phyloP scores from a whole-genome alignment of 2,888 invertebrate species.

The Acleris laterana region DNA sequence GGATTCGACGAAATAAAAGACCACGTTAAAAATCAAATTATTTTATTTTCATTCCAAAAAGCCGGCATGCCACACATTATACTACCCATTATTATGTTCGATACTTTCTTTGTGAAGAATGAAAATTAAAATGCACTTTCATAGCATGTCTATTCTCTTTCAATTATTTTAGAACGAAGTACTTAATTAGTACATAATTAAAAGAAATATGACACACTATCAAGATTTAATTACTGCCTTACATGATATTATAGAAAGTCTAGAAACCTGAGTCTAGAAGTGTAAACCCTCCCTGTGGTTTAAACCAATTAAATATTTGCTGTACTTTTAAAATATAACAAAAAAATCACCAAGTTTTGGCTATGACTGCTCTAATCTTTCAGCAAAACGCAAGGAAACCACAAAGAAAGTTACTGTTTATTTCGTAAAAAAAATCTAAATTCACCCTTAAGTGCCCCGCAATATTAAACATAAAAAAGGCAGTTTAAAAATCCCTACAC shows the following conservation, averaged over 20 bases:
- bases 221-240: conserved; percentile 57
- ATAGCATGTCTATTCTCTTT: conserved; percentile 71
- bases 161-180: conserved; percentile 62
- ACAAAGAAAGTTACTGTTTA: conserved; percentile 59
- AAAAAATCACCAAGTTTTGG: background rate
- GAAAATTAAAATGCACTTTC: conserved; percentile 75
- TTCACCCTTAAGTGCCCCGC: conserved; percentile 48
- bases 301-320: conserved; percentile 16
- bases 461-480: conserved; percentile 49
- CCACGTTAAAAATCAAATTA: conserved; percentile 50
- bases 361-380: background rate
- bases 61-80: conserved; percentile 72
- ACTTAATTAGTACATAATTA: conserved; percentile 53
- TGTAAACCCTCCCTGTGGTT: conserved; percentile 61
- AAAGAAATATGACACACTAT: conserved; percentile 82
- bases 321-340: background rate
- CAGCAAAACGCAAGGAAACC: conserved; percentile 48
- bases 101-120: conserved; percentile 54
- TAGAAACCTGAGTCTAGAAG: conserved; percentile 38
- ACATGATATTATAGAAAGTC: conserved; percentile 57
- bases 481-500: conserved; percentile 16
- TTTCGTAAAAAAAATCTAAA: conserved; percentile 39
- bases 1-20: conserved; percentile 43
- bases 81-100: conserved; percentile 64
- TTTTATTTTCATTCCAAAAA: conserved; percentile 79